Conservation (phyloP, 2,888 invertebrate genomes). For the Rugalucina vietnamica region DNA sequence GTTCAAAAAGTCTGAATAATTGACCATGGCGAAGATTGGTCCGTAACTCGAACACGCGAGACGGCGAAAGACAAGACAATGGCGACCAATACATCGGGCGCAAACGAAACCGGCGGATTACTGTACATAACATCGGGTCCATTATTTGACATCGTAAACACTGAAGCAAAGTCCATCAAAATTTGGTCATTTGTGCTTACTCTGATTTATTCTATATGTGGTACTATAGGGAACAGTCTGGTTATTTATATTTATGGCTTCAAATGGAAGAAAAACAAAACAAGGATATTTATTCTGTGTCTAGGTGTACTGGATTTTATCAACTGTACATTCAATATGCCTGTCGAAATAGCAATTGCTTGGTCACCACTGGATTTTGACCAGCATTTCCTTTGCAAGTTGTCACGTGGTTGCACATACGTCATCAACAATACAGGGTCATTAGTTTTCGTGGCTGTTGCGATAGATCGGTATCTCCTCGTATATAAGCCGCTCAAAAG, state of each 20-base stretch:
- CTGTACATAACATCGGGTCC: slow-evolving; percentile 15
- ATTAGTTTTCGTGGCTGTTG: slow-evolving; percentile 55
- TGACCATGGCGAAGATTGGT: neutral
- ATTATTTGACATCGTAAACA: slow-evolving; percentile 19
- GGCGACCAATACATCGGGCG: neutral
- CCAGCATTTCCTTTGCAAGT: slow-evolving; percentile 51
- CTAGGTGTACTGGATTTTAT: slow-evolving; percentile 45
- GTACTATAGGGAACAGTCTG: slow-evolving; percentile 47
- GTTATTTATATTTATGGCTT: slow-evolving; percentile 52
- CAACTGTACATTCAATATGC: slow-evolving; percentile 58
- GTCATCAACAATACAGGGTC: slow-evolving; percentile 59
- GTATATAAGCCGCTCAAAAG: slow-evolving; percentile 52
- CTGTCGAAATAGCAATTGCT: slow-evolving; percentile 51
- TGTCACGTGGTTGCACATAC: slow-evolving; percentile 48
- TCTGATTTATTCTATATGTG: slow-evolving; percentile 17
- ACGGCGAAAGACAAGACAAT: neutral
- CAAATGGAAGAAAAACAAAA: slow-evolving; percentile 58
- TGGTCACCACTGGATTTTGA: slow-evolving; percentile 45
- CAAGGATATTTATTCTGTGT: slow-evolving; percentile 53
- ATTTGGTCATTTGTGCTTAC: slow-evolving; percentile 44
- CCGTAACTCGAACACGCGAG: neutral
- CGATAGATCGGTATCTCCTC: slow-evolving; percentile 53
- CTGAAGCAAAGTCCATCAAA: slow-evolving; percentile 16
- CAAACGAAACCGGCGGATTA: neutral
- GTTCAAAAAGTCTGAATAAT: neutral